A percentile compares a stretch with the other conserved stretches of the same genome.
These are phyloP conservation scores for Cremastinae sp. DNA, from an alignment of 2,888 invertebrate genomes.

Conservation along the genomic window DNA sequence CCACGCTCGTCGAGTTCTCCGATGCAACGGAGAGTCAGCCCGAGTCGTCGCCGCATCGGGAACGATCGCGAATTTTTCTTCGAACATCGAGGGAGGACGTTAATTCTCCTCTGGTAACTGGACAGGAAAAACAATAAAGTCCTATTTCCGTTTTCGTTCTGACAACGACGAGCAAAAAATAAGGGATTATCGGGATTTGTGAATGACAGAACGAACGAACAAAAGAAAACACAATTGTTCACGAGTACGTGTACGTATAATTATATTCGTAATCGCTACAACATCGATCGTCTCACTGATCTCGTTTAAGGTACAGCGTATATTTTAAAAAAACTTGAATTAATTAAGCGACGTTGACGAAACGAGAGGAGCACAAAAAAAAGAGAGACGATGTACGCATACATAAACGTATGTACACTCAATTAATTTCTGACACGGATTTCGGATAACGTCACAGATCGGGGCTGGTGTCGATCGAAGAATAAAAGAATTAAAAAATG, in stretches of 20 bases:
- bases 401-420: slow-evolving; percentile 12
- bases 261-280: slow-evolving; percentile 54
- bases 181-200: slow-evolving; percentile 26
- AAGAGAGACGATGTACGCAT: slow-evolving; percentile 26
- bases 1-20: slow-evolving; percentile 1
- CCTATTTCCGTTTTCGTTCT: slow-evolving; percentile 2
- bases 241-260: slow-evolving; percentile 50
- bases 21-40: slow-evolving; percentile 5
- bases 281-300: slow-evolving; percentile 21
- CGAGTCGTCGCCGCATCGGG: slow-evolving; percentile 5
- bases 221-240: slow-evolving; percentile 36
- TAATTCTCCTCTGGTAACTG: slow-evolving; percentile 21
- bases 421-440: slow-evolving; percentile 28
- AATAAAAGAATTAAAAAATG: slow-evolving; percentile 5
- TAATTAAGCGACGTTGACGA: slow-evolving; percentile 48
- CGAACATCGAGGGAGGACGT: background rate
- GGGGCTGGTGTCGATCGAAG: slow-evolving; percentile 7
- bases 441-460: slow-evolving; percentile 36
- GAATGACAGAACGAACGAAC: slow-evolving; percentile 38
- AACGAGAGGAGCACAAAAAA: slow-evolving; percentile 31
- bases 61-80: background rate
- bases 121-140: slow-evolving; percentile 21
- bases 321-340: too few species aligned
- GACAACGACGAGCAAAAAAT: slow-evolving; percentile 34
- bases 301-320: slow-evolving; percentile 30